Evolutionary conservation across 2,797 vertebrate genomes (phyloP), one percentile per base, ranked within the genome.

Genomic region (Luscinia megarhynchos): DNA sequence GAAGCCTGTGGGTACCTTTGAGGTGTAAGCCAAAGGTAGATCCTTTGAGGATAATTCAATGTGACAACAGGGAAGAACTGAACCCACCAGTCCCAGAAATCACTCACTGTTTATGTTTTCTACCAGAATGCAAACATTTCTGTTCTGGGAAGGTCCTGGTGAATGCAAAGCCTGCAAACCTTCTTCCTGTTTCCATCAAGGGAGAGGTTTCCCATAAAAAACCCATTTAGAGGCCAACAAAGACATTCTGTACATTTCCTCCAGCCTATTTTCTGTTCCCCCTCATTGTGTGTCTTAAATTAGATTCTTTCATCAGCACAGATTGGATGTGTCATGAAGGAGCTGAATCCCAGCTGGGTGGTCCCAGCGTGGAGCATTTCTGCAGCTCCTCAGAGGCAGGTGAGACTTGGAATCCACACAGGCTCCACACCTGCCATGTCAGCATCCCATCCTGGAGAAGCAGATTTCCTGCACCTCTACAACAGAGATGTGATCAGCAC

Each of bases 281-380:
- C 15, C 46, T 81, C 34, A 41, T 70, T 94, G 91, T 79, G 78
- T 17, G 19, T 72, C 89, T 91, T 87, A 93, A 96, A 89, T 94
- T 92, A 96, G 95, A 51, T 84, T 77, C 83, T 85, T 94, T 50
- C 38, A 55, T 48, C 91, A 86, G 94, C 89, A 94, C 91, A 95
- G 95, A 90, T 93, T 93, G 95, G 66, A 89, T 82, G 92, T 89
- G 84, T 91, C 88, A 93, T 48, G 69, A 84, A 87, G 70, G 55
- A 91, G 50, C 66, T 89, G 63, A 89, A 79, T 75, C 53, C 53
- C 53, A 54, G 23, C 70, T 95, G 87, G 62, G 76, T 72, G 62
- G 75, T 92, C 85, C 74, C 62, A 67, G 61, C 84, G 29, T 34
- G 83, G 55, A 91, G 14, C 21, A 26, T 62, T 55, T 48, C 4